Conservation (phyloP, 2,113 vertebrate species). For the Laterallus jamaicensis region DNA sequence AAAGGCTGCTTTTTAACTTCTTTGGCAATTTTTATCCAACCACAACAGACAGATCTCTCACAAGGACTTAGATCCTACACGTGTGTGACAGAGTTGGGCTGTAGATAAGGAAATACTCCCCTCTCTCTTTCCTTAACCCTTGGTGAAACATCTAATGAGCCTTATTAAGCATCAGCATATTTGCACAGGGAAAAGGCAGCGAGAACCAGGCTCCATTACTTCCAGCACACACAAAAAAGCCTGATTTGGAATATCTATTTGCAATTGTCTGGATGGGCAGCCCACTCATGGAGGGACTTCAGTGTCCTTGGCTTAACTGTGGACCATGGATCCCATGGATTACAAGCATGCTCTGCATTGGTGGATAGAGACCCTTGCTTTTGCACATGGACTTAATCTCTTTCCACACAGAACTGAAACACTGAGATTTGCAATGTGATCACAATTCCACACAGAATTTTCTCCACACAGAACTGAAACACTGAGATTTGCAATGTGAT, state of each 20-base stretch:
- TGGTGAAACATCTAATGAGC: neutral
- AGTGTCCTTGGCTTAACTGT: neutral
- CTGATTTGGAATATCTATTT: neutral
- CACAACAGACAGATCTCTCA: neutral
- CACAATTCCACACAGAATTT: neutral
- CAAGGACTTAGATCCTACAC: neutral
- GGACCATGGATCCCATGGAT: neutral
- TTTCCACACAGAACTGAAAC: neutral
- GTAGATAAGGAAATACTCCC: neutral
- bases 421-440: neutral
- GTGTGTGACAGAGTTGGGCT: neutral
- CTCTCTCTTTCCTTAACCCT: neutral
- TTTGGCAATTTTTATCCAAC: neutral
- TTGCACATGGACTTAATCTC: accelerated
- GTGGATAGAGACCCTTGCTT: neutral
- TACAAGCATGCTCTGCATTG: neutral
- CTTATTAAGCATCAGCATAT: neutral
- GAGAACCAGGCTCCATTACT: neutral
- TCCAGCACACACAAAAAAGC: neutral
- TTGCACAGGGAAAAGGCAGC: neutral
- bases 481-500: neutral
- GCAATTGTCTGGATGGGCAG: neutral
- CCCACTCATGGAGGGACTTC: neutral
- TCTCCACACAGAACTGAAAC: neutral
- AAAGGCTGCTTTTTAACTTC: neutral